Evolutionary conservation across 1,140 invertebrate species (phyloP), one percentile per base, ranked within the genome.

Genomic region (Lethocerus indicus): DNA sequence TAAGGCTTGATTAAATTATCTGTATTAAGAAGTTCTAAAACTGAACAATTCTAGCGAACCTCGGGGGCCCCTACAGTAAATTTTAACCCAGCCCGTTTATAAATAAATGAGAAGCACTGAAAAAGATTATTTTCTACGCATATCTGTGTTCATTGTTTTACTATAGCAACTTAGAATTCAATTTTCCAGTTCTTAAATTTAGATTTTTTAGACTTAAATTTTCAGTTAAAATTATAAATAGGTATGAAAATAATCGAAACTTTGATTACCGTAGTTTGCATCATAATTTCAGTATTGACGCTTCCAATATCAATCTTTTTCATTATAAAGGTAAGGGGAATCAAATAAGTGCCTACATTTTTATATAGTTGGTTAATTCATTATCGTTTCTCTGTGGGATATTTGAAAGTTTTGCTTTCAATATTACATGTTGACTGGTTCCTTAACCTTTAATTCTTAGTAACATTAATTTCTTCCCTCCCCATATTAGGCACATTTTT

Each of bases 251-350:
- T 74, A 55, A 80, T 92, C 58, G 89, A 92, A 61, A 70, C 84
- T 53, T 70, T 88, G 32, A 79, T 89, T 5, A 87, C 81, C 3
- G 65, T 81, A 18, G 69, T 85, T 24, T 90, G 87, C 21, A 72
- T 86, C 52, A 59, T 86, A 18, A 63, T 89, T 9, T 23, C 89
- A 56, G 71, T 89, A 52, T 62, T 87, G 25, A 90, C 86, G 13
- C 73, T 91, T 50, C 86, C 87, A 9, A 81, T 90, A 58, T 87
- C 85, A 20, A 65, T 89, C 20, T 87, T 84, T 64, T 76, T 85
- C 64, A 84, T 81, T 63, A 84, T 88, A 62, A 89, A 88, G 73
- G 76, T 81, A 65, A 60, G 71, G 25, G 32, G n/a, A 7, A 14
- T 32, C 9, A 32, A n/a, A 9, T 9, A 32, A 32, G n/a, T 9